phyloP scores from a whole-genome alignment of 2,113 vertebrate genomes.

The Sphaerodactylus townsendi region DNA sequence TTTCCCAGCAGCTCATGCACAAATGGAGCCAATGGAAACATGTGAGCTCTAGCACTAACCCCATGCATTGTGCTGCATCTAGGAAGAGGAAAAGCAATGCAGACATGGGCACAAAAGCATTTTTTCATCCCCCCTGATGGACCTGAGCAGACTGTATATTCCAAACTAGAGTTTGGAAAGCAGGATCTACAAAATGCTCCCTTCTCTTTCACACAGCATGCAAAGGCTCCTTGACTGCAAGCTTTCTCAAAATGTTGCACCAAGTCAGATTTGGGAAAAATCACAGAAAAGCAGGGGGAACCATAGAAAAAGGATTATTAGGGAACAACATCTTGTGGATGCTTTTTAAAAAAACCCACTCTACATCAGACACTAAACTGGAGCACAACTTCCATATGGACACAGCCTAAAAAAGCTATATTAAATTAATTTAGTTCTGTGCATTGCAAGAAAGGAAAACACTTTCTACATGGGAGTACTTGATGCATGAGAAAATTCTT shows the following conservation, averaged over 20 bases:
- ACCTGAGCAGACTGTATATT: background rate
- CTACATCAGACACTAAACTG: too few relatives aligned
- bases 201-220: too few relatives aligned
- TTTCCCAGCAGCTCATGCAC: background rate
- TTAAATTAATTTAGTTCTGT: background rate
- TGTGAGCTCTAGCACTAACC: background rate
- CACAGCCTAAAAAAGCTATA: background rate
- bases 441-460: background rate
- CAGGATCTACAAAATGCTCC: too few relatives aligned
- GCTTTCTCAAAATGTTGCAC: too few relatives aligned
- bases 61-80: background rate
- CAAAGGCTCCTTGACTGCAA: too few relatives aligned
- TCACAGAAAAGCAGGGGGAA: too few relatives aligned
- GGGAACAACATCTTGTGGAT: too few relatives aligned
- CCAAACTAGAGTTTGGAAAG: too few relatives aligned
- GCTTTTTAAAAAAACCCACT: too few relatives aligned
- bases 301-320: too few relatives aligned
- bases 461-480: background rate
- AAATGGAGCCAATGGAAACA: background rate
- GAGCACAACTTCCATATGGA: too few relatives aligned
- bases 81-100: background rate
- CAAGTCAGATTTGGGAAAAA: too few relatives aligned
- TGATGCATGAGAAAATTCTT: slow-evolving; percentile 54
- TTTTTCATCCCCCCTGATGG: background rate
- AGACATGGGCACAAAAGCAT: background rate